Conservation (phyloP, 2,113 vertebrate species). For the Brachypodius melanocephalos region DNA sequence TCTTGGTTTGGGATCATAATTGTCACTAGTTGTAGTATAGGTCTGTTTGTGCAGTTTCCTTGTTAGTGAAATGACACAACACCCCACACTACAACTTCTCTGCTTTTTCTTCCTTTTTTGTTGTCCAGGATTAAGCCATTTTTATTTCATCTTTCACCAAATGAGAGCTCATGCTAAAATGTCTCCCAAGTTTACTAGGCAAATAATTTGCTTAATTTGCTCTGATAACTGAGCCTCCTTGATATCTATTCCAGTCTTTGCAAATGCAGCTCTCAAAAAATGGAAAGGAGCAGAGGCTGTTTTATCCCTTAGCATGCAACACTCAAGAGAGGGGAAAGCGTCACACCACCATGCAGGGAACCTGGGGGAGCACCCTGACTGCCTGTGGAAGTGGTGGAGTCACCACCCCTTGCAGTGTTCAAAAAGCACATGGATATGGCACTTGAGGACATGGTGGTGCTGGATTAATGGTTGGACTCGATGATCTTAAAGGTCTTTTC, state of each 20-base stretch:
- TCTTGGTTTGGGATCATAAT: neutral
- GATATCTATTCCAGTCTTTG: neutral
- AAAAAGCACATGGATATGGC: neutral
- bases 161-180: neutral
- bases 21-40: neutral
- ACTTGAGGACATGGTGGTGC: neutral
- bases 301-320: neutral
- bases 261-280: neutral
- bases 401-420: neutral
- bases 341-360: accelerated
- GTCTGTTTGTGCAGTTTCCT: neutral
- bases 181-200: neutral
- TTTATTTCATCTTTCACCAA: neutral
- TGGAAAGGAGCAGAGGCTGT: neutral
- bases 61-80: neutral
- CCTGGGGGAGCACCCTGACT: neutral
- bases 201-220: neutral
- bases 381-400: neutral
- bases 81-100: neutral
- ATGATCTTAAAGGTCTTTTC: neutral
- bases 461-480: neutral
- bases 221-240: neutral
- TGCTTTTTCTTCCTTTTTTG: neutral
- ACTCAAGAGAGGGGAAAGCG: neutral
- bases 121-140: neutral